phyloP scores from a whole-genome alignment of 2,113 vertebrate species.

The Heliornis fulica region DNA sequence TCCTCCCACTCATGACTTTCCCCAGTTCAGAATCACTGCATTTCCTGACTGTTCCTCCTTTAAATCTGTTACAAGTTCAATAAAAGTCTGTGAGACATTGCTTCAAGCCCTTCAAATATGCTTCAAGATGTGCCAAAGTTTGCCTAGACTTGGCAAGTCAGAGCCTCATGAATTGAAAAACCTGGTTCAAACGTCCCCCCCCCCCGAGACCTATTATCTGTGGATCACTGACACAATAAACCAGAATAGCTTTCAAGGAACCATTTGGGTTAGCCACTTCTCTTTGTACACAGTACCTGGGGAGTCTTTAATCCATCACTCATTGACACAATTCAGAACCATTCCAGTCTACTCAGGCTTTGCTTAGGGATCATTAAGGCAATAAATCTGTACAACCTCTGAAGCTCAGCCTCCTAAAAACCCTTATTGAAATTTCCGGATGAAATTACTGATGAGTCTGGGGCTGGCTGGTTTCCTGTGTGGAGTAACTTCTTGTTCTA shows the following conservation, averaged over 20 bases:
- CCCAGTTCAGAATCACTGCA: not conserved
- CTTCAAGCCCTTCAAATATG: constrained; percentile 9
- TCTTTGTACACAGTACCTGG: not conserved
- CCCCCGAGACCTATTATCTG: constrained; percentile 6
- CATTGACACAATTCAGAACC: not conserved
- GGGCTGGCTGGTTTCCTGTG: not conserved
- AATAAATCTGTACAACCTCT: not conserved
- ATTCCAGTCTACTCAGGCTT: not conserved
- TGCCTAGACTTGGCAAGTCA: constrained; percentile 23
- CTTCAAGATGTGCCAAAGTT: constrained; percentile 1
- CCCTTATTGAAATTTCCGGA: not conserved
- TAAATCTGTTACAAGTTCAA: constrained; percentile 29
- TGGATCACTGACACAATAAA: constrained; percentile 39
- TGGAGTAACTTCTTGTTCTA: not conserved
- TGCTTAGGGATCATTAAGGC: not conserved
- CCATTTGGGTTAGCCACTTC: not conserved
- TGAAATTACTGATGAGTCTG: not conserved
- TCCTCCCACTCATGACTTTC: not conserved
- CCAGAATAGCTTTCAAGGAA: constrained; percentile 40
- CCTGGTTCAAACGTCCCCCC: not conserved
- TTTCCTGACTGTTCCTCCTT: constrained; percentile 15
- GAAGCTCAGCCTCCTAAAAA: not conserved
- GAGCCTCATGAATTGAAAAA: constrained; percentile 23
- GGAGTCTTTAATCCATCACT: not conserved
- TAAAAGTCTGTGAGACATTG: not conserved